Evolutionary conservation across 2,113 vertebrate species (phyloP).

Genomic region (Hippocampus guttulatus): DNA sequence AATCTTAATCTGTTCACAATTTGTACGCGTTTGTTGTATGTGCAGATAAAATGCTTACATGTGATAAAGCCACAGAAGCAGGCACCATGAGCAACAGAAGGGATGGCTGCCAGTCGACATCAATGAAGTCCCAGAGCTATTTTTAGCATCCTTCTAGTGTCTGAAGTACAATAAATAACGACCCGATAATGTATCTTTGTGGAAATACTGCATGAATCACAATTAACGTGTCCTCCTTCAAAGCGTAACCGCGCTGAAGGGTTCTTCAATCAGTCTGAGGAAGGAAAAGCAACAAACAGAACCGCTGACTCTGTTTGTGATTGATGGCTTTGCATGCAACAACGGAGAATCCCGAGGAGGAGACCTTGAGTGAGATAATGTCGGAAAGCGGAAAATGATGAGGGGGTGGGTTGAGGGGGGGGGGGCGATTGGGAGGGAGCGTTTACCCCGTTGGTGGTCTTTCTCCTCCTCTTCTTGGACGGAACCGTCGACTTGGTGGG

Average conservation of each 20-base stretch:
- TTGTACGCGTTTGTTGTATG: neutral
- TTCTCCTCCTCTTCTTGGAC: conserved; percentile 87
- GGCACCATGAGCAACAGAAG: neutral
- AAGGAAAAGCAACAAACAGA: conserved; percentile 39
- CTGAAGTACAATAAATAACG: conserved; percentile 4
- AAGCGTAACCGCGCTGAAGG: conserved; percentile 33
- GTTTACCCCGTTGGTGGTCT: conserved; percentile 83
- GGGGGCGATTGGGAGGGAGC: neutral
- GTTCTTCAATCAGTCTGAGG: conserved; percentile 46
- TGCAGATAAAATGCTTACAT: neutral
- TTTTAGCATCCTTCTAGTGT: neutral
- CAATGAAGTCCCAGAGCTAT: neutral
- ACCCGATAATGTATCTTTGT: neutral
- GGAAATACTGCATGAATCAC: conserved; percentile 18
- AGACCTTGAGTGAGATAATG: conserved; percentile 31
- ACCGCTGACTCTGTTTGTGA: conserved; percentile 37
- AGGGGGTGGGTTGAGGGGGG: neutral
- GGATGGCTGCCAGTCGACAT: neutral
- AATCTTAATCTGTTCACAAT: neutral
- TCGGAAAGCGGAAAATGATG: conserved; percentile 15
- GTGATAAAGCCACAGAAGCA: conserved; percentile 1
- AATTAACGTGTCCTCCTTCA: conserved; percentile 37
- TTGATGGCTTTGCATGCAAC: conserved; percentile 21
- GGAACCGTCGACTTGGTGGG: conserved; percentile 78
- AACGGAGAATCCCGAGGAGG: conserved; percentile 18